Percentiles rank a stretch among this genome's conserved stretches.
Conservation (phyloP, 2,888 invertebrate genomes). For the Alentia gelatinosa region DNA sequence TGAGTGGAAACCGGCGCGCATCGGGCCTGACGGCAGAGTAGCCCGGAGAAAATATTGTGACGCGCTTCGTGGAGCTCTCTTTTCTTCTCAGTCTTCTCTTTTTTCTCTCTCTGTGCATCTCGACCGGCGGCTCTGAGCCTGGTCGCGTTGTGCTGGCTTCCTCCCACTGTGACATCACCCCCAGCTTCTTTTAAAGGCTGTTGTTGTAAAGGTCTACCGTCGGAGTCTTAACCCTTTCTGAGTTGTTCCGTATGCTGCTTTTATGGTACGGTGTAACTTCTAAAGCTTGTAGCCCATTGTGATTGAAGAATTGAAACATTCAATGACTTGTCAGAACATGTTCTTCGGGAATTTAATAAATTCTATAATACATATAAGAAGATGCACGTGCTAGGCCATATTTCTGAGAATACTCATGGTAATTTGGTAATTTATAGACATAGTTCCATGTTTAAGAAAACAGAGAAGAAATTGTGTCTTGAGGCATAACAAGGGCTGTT, state of each 20-base stretch:
- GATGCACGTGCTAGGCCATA: no score
- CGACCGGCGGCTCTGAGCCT: neutral
- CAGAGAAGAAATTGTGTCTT: no score
- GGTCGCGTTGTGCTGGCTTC: neutral
- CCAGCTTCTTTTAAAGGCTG: neutral
- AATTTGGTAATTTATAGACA: no score
- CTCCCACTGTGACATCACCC: neutral
- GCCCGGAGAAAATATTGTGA: constrained; percentile 17
- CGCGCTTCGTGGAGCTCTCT: neutral
- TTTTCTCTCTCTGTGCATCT: neutral
- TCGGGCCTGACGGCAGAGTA: neutral
- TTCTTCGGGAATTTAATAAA: constrained; percentile 1
- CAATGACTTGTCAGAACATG: no score
- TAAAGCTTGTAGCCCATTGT: no score
- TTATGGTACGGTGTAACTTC: no score
- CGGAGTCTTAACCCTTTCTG: neutral
- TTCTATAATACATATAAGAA: no score
- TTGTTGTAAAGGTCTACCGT: neutral
- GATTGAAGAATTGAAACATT: no score
- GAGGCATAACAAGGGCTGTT: no score
- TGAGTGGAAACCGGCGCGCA: constrained; percentile 14
- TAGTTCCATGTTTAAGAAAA: no score
- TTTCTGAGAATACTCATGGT: no score
- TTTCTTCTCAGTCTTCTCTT: neutral
- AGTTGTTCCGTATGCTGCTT: no score